Percentiles rank a stretch among this genome's conserved stretches.
Conservation (phyloP, 2,797 vertebrate species). For the Sebastes hubbsi region DNA sequence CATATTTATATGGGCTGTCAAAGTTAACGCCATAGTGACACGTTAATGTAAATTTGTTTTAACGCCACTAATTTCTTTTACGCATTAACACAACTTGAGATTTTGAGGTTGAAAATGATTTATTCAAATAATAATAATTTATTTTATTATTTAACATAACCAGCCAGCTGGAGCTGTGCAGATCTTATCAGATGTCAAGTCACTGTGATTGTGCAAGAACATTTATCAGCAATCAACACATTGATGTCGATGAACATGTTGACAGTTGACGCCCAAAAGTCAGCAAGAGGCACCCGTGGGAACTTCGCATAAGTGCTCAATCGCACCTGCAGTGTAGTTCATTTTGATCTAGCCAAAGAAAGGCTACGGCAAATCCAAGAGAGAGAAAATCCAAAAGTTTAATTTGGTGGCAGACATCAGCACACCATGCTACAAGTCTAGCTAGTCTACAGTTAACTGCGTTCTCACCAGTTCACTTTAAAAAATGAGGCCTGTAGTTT, state of each 20-base stretch:
- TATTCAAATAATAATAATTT: no score
- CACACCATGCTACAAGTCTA: neutral
- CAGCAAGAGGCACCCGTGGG: neutral
- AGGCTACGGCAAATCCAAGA: neutral
- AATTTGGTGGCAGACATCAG: no score
- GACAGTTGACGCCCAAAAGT: neutral
- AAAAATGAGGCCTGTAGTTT: neutral
- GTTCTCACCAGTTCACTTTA: neutral
- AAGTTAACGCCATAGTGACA: no score
- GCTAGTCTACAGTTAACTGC: neutral
- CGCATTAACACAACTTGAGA: no score
- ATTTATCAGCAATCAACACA: slow-evolving; percentile 7
- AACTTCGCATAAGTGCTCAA: neutral
- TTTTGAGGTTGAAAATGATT: no score
- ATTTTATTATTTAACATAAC: neutral
- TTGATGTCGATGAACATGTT: neutral
- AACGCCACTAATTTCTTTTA: no score
- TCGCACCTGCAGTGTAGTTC: neutral
- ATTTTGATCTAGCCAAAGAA: neutral
- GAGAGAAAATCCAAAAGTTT: no score
- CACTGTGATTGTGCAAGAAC: neutral
- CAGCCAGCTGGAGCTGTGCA: neutral
- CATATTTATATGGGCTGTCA: no score
- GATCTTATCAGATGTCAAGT: neutral
- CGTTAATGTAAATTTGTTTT: no score